Percentiles rank a stretch among this genome's conserved stretches.
These are phyloP conservation scores for Heterochromis multidens DNA, from an alignment of 2,113 vertebrate species.

Conservation along the genomic window DNA sequence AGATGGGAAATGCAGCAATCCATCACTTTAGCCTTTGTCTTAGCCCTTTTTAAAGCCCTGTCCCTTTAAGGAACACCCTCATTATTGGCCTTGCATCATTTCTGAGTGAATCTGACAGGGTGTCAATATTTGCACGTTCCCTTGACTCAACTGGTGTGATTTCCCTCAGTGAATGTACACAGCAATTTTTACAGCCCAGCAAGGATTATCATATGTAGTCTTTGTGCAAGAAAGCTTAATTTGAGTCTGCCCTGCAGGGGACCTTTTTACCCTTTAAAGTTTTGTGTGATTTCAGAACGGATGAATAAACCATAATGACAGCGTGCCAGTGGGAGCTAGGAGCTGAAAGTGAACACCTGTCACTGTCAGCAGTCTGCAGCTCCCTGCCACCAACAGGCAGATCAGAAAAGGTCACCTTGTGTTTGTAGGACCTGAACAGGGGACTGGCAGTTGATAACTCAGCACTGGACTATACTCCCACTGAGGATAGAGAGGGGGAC, in stretches of 20 bases:
- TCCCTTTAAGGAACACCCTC: slow-evolving; percentile 19
- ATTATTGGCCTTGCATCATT: slow-evolving; percentile 5
- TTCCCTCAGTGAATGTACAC: neutral
- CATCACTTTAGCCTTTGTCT: neutral
- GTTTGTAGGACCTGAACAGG: slow-evolving; percentile 30
- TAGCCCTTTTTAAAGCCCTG: neutral
- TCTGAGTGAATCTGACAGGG: slow-evolving; percentile 26
- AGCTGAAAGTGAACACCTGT: slow-evolving; percentile 63
- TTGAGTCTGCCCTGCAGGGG: slow-evolving; percentile 8
- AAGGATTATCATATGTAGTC: neutral
- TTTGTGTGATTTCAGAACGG: slow-evolving; percentile 10
- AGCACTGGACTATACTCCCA: slow-evolving; percentile 49
- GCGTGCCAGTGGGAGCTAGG: slow-evolving; percentile 11
- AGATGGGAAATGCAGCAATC: neutral
- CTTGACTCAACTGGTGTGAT: neutral
- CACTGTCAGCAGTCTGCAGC: slow-evolving; percentile 55
- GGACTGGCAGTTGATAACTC: slow-evolving; percentile 47
- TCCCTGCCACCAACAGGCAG: slow-evolving; percentile 12
- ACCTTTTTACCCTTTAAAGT: slow-evolving; percentile 32
- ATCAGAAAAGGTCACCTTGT: slow-evolving; percentile 63
- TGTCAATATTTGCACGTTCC: neutral
- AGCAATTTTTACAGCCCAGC: neutral
- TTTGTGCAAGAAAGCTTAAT: neutral
- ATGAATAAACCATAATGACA: slow-evolving; percentile 65
- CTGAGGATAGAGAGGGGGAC: slow-evolving; percentile 30